Conservation (phyloP, 1,140 invertebrate species). For the Augochlora pura region DNA sequence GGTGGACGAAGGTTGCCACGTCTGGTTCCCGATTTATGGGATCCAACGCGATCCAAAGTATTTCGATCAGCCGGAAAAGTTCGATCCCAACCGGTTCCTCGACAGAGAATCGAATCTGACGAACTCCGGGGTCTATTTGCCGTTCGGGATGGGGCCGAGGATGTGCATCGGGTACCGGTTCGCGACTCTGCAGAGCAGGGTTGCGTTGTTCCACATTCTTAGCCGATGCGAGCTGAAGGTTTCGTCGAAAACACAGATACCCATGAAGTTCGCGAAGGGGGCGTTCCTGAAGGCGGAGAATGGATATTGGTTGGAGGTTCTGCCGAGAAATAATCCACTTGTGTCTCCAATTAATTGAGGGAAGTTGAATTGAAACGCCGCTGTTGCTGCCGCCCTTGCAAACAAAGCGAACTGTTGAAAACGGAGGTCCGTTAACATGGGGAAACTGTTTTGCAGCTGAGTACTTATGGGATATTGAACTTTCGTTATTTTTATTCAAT, state of each 20-base stretch:
- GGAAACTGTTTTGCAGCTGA: no score
- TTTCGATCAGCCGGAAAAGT: conserved; percentile 84
- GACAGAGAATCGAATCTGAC: conserved; percentile 66
- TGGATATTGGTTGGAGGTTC: conserved; percentile 52
- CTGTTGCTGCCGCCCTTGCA: no score
- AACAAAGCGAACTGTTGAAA: no score
- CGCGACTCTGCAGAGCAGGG: conserved; percentile 33
- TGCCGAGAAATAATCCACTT: conserved; percentile 45
- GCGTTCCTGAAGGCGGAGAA: conserved; percentile 36
- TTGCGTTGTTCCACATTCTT: conserved; percentile 62
- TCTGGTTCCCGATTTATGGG: conserved; percentile 79
- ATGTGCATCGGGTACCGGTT: conserved; percentile 71
- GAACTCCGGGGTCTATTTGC: conserved; percentile 14
- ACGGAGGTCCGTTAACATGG: no score
- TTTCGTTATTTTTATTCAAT: no score
- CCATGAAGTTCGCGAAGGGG: conserved; percentile 30
- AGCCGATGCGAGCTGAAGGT: conserved; percentile 56
- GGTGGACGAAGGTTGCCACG: conserved; percentile 72
- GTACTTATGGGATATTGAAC: no score
- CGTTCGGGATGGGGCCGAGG: conserved; percentile 53
- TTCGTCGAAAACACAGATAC: conserved; percentile 52
- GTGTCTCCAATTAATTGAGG: background rate
- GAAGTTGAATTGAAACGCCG: background rate
- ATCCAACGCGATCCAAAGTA: conserved; percentile 83
- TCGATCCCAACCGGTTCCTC: conserved; percentile 81